These are phyloP conservation scores for Anser brachyrhynchus DNA, from an alignment of 2,113 vertebrate species.

Conservation along the genomic window DNA sequence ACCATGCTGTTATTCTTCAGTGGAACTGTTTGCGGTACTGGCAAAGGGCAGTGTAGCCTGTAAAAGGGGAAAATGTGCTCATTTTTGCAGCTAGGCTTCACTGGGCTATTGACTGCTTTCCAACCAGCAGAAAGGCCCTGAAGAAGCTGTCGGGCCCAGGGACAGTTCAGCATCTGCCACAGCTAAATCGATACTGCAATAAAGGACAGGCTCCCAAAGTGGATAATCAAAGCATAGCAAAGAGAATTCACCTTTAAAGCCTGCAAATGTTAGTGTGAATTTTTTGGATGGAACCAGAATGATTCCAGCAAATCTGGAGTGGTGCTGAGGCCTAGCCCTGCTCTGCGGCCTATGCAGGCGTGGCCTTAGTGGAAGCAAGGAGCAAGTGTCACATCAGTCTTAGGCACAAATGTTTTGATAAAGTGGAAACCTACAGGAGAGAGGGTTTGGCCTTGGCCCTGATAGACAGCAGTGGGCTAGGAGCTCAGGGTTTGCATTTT, in stretches of 20 bases:
- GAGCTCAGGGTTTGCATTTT: neutral
- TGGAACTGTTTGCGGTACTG: neutral
- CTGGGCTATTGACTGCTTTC: neutral
- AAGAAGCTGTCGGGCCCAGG: neutral
- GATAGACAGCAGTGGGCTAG: neutral
- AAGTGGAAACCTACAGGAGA: neutral
- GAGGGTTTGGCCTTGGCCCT: neutral
- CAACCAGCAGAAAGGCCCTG: neutral
- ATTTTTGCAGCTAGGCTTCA: neutral
- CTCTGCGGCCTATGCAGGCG: neutral
- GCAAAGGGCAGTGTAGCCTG: neutral
- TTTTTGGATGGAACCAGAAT: neutral
- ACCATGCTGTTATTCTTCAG: neutral
- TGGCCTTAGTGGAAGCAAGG: neutral
- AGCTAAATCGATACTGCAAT: neutral
- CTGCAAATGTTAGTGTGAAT: neutral
- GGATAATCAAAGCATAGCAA: neutral
- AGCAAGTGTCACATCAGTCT: neutral
- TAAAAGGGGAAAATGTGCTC: neutral
- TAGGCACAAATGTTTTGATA: neutral
- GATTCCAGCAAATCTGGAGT: neutral
- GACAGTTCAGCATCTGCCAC: conserved; percentile 51
- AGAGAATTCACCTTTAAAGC: conserved; percentile 30
- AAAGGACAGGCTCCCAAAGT: conserved; percentile 17
- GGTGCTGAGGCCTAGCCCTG: neutral